phyloP scores from a whole-genome alignment of 2,888 invertebrate species.

The Papilio demoleus region DNA sequence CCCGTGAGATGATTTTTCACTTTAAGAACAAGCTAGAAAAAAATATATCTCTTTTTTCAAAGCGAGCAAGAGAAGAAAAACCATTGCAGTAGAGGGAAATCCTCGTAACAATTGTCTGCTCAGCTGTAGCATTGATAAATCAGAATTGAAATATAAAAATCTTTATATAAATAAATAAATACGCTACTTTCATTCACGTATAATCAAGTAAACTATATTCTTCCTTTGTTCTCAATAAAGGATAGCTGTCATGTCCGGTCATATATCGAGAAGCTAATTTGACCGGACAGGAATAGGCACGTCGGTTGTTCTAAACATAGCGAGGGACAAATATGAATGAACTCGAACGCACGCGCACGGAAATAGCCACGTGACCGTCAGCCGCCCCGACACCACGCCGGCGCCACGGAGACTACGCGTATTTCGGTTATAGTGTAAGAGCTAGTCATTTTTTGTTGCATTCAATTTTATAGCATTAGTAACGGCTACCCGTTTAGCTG shows the following conservation, averaged over 20 bases:
- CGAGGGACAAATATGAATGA: slow-evolving; percentile 69
- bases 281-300: slow-evolving; percentile 32
- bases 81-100: neutral
- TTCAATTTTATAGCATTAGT: too few relatives aligned
- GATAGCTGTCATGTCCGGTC: slow-evolving; percentile 7
- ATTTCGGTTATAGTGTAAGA: slow-evolving; percentile 26
- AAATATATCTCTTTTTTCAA: neutral
- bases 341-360: slow-evolving; percentile 67
- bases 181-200: neutral
- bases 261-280: slow-evolving; percentile 21
- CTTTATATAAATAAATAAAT: neutral
- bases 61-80: neutral
- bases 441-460: neutral
- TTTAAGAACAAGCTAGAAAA: neutral
- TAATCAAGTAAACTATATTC: neutral
- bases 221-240: neutral
- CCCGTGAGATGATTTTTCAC: too few relatives aligned
- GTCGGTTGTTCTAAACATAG: slow-evolving; percentile 59
- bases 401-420: slow-evolving; percentile 14
- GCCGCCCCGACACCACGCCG: slow-evolving; percentile 47
- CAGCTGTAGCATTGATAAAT: neutral
- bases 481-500: too few relatives aligned
- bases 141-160: neutral
- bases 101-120: neutral
- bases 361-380: slow-evolving; percentile 62